Evolutionary conservation across 2,888 invertebrate genomes (phyloP), one percentile per base, ranked within the genome.

Genomic region (Seira ritae): DNA sequence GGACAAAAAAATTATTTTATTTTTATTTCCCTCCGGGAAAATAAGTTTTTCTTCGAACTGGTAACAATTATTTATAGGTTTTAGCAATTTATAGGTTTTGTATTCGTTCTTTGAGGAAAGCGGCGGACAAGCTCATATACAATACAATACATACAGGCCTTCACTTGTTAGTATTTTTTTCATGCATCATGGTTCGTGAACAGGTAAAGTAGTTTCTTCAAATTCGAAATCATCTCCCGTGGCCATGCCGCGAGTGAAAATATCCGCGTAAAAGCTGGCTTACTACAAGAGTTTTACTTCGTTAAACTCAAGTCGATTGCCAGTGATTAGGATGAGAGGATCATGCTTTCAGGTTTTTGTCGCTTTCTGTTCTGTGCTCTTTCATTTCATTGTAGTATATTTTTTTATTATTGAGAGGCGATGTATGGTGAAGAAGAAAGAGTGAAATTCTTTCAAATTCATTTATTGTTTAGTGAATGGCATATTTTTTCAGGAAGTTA

Each of bases 381-480:
- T 12, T 4, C 42, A 12, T 42, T 42, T 42, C 6, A 8, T 12
- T 42, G 42, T 42, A 8, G 42, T 42, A 42, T 42, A 4, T n/a
- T n/a, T 4, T 42, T 42, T 42, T 42, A 42, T n/a, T n/a, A n/a
- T 42, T 42, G 4, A 42, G 42, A 42, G 12, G 42, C 12, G 42
- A 42, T 8, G 42, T 12, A 12, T 42, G 12, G n/a, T n/a, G 42
- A 4, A 42, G 42, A 4, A 42, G 42, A 12, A 42, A 31, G 31
- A 62, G 31, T 73, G 20, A 62, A 65, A 31, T 62, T 19, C 37
- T 65, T 72, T 70, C n/a, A 17, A 42, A 42, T 42, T 42, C 4
- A 42, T 42, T 4, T 8, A 42, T 42, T 42, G 42, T 42, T 42
- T 12, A 42, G 42, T 42, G 42, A 42, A 42, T 42, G 42, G 42